Percentiles rank a stretch among this genome's conserved stretches.
These are phyloP conservation scores for Drosophila greeni DNA, from an alignment of 2,888 invertebrate species.

Conservation along the genomic window DNA sequence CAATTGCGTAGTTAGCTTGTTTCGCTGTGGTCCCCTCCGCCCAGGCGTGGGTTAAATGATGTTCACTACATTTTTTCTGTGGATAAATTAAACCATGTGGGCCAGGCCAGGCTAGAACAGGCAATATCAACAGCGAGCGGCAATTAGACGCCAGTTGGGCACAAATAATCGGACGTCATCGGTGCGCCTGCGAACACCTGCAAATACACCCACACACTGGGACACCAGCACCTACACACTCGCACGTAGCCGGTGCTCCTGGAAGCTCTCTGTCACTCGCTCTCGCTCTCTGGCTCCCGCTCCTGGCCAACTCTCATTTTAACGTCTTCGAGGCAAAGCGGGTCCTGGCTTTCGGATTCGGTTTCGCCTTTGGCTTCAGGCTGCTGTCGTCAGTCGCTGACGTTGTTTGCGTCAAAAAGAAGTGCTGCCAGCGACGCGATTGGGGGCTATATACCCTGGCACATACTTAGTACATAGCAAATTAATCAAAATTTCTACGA, in stretches of 20 bases:
- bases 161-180: conserved; percentile 39
- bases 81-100: conserved; percentile 36
- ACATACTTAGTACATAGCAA: conserved; percentile 15
- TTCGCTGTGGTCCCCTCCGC: not conserved
- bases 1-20: conserved; percentile 59
- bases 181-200: conserved; percentile 46
- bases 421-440: conserved; percentile 46
- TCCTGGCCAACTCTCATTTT: conserved; percentile 12
- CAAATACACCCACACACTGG: conserved; percentile 24
- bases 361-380: conserved; percentile 28
- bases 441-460: not conserved
- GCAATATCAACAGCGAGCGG: conserved; percentile 44
- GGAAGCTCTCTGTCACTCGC: conserved; percentile 42
- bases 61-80: conserved; percentile 6
- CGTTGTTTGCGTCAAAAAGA: conserved; percentile 62
- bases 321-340: conserved; percentile 36
- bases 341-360: conserved; percentile 20
- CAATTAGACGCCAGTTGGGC: conserved; percentile 39
- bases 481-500: conserved; percentile 30
- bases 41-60: conserved; percentile 44
- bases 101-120: not conserved
- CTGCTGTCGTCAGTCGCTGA: conserved; percentile 64
- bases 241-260: conserved; percentile 64
- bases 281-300: not conserved
- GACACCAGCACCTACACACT: conserved; percentile 21